Conservation (phyloP, 2,113 vertebrate species). For the Lathamus discolor region DNA sequence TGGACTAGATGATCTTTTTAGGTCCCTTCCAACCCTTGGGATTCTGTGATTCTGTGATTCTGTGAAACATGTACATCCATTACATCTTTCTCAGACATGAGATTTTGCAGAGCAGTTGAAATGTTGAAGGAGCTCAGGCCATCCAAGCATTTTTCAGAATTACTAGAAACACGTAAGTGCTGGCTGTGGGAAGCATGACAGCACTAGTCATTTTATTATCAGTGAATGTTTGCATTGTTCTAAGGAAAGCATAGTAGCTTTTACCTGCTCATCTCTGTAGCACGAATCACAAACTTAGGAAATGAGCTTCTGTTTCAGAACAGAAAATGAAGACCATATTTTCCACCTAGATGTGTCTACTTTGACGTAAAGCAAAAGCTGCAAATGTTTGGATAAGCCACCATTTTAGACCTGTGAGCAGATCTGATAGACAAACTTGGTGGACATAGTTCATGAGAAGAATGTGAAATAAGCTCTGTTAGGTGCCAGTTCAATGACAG, state of each 20-base stretch:
- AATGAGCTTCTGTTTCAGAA: not conserved
- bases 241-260: not conserved
- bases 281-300: not conserved
- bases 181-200: not conserved
- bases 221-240: not conserved
- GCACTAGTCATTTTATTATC: not conserved
- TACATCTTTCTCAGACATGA: not conserved
- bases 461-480: not conserved
- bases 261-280: not conserved
- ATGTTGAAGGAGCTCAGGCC: not conserved
- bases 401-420: not conserved
- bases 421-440: accelerated
- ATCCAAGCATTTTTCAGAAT: not conserved
- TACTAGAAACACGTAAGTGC: not conserved
- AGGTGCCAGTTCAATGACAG: not conserved
- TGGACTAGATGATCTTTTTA: too few species aligned
- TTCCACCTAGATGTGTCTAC: not conserved
- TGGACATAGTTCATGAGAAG: not conserved
- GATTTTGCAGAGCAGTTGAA: not conserved
- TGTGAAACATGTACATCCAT: not conserved
- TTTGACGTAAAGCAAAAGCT: not conserved
- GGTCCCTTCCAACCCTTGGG: too few species aligned
- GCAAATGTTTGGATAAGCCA: not conserved
- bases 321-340: not conserved
- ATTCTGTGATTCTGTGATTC: too few species aligned